Base-by-base conservation (phyloP, 2,797 vertebrate species). In the Merluccius polli region DNA sequence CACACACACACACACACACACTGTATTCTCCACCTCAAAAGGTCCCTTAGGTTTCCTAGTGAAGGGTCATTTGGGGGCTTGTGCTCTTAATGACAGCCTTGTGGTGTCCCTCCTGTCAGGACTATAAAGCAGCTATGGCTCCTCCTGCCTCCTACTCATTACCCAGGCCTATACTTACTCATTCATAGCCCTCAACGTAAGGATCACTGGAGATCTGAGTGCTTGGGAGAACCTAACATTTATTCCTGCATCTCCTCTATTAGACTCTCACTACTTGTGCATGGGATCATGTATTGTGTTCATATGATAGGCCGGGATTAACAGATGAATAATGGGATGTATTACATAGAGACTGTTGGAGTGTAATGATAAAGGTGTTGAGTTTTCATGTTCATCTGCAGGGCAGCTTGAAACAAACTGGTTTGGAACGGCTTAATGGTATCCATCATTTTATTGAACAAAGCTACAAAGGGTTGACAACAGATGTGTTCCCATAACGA, bases 151-250 rank as follows among this genome's bases (percentile, higher is more conserved):
- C 73, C 74, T 82, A 81, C 75, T 87, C 87, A 87, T 84, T 84
- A 79, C 70, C 82, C 72, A 7, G 31, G 29, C 75, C 77, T 88
- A 83, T 87, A 86, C 84, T 65, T 38, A 73, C 30, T 76, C 33
- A 77, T 72, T 84, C 79, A 80, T 75, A 87, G 80, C 78, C 79
- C 78, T 65, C 59, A 16, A 27, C 24, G n/a, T 65, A 65, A 24
- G 59, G 59, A 65, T 65, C 59, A 24, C 59, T 27, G 24, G n/a
- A 65, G 59, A n/a, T 27, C 59, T 27, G 59, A 27, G 30, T 5
- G 30, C 21, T 12, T 27, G n/a, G 59, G n/a, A 27, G n/a, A n/a
- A 1, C 24, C 24, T 2, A 31, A 15, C 4, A 33, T 5, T 16
- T 24, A 32, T 68, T 71, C 76, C 74, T 76, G 44, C 13, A 3